phyloP scores from a whole-genome alignment of 64 coral and sea anemone species.

The Stylophora pistillata region DNA sequence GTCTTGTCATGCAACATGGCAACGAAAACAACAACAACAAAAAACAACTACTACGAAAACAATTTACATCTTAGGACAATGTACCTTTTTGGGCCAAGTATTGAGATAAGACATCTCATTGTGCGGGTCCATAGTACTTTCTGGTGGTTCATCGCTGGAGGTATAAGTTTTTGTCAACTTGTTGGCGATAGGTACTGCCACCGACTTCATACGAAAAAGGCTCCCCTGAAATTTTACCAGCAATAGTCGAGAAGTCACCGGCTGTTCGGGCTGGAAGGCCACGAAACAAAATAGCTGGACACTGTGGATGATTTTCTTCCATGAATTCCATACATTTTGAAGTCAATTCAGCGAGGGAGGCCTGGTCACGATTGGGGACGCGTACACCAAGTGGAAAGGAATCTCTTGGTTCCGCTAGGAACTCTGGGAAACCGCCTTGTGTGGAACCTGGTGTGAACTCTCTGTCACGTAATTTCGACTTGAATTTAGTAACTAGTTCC shows the following conservation, averaged over 20 bases:
- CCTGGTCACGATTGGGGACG: conserved; percentile 15
- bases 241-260: conserved; percentile 27
- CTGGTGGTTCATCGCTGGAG: conserved; percentile 21
- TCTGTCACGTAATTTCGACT: background rate
- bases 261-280: conserved; percentile 17
- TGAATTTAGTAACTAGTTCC: conserved; percentile 15
- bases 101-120: conserved; percentile 41
- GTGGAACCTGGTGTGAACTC: conserved; percentile 33
- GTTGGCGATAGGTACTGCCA: background rate
- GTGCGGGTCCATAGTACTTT: conserved; percentile 40
- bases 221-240: background rate
- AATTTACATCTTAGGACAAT: too few relatives aligned
- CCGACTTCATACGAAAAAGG: conserved; percentile 23
- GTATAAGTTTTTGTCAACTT: conserved; percentile 45
- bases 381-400: conserved; percentile 29
- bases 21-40: too few relatives aligned
- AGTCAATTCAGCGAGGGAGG: conserved; percentile 1
- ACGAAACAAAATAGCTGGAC: conserved; percentile 36
- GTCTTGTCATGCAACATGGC: too few relatives aligned
- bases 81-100: conserved; percentile 42
- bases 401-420: conserved; percentile 27
- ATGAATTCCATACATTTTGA: background rate
- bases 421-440: conserved; percentile 29
- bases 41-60: too few relatives aligned
- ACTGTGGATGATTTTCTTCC: background rate